phyloP scores from a whole-genome alignment of 2,888 invertebrate species.

The Ichneumoninae sp. region DNA sequence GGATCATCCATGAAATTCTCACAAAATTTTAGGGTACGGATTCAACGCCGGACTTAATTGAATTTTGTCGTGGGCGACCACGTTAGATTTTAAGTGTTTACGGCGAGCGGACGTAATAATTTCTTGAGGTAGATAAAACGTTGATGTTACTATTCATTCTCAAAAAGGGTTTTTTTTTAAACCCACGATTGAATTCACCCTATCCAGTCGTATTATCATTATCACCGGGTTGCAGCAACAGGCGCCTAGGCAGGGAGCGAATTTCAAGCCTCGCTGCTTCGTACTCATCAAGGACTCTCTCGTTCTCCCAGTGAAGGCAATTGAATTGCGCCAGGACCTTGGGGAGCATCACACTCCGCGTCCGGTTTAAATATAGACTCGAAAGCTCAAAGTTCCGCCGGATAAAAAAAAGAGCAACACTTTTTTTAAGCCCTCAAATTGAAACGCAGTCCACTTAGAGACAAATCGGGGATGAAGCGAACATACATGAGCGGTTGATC shows the following conservation, averaged over 20 bases:
- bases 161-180: not conserved
- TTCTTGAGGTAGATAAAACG: not conserved
- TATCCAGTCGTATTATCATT: constrained; percentile 12
- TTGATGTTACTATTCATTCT: not conserved
- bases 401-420: not conserved
- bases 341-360: constrained; percentile 28
- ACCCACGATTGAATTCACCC: not conserved
- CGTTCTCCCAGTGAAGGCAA: constrained; percentile 30
- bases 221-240: constrained; percentile 46
- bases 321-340: constrained; percentile 50
- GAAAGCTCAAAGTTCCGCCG: not conserved
- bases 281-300: constrained; percentile 39
- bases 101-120: not conserved
- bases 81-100: not conserved
- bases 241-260: constrained; percentile 45
- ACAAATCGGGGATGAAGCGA: too few species aligned
- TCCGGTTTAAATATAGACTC: constrained; percentile 19
- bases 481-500: too few species aligned
- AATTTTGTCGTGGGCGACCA: not conserved
- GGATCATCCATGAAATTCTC: not conserved
- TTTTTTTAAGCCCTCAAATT: not conserved
- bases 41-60: not conserved
- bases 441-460: not conserved
- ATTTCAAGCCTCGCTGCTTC: constrained; percentile 51
- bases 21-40: not conserved